Evolutionary conservation across 2,113 vertebrate genomes (phyloP), one percentile per base, ranked within the genome.

Genomic region (Nettapus auritus): DNA sequence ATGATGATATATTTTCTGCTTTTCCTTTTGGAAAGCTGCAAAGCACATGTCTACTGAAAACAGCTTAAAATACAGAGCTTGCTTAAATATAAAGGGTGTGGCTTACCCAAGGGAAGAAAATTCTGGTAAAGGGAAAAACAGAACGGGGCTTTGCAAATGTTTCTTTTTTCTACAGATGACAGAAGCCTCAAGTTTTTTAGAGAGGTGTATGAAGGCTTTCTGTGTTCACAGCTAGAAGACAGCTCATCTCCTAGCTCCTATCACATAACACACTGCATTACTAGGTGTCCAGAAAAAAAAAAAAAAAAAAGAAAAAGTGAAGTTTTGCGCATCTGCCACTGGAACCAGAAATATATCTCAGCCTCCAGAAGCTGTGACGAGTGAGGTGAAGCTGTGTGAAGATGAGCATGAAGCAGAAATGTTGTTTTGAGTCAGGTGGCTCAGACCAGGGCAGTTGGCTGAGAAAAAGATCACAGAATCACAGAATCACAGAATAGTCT

Each of bases 1-100:
- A 79, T 96, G 90, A 88, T 97, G 89, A 98, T 98, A 93, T 97
- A 98, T 98, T 98, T 98, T 97, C 96, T 95, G 96, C 94, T 75
- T 85, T 48, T 70, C 83, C 78, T 75, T 89, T 82, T 3, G 9
- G 76, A 90, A 95, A 85, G 76, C 92, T 88, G 69, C 82, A 36
- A 86, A 29, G 80, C 87, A 89, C 90, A 66, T 60, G 88, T 46
- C 75, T 46, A 36, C 66, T 77, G 59, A 89, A 91, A 91, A 87
- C 70, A 86, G 71, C 44, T 82, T 77, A 66, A 62, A 82, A n/a
- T 18, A 88, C 38, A 87, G 16, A 87, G 53, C 38, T 76, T 57
- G 57, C 42, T 66, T 73, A 52, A 67, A 88, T n/a, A 40, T 50
- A 71, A 82, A 56, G 62, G 53, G 48, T 40, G 29, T 42, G 82